Percentiles rank a stretch among this genome's conserved stretches.
phyloP scores from a whole-genome alignment of 2,888 invertebrate species.

The Plagodis dolabraria region DNA sequence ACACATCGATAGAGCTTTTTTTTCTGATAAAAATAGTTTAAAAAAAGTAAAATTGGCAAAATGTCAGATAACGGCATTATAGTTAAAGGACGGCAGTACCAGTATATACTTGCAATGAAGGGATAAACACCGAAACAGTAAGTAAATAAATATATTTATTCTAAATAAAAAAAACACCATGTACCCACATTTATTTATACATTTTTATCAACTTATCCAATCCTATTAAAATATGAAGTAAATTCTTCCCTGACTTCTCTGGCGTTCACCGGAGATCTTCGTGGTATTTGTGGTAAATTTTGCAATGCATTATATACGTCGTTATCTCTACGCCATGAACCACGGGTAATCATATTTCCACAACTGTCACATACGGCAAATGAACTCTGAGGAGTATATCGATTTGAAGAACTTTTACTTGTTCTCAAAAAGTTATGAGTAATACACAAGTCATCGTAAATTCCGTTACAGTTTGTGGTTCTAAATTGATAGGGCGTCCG shows the following conservation, averaged over 20 bases:
- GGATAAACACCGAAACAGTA: no score
- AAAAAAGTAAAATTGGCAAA: no score
- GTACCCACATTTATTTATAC: no score
- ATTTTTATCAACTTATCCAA: no score
- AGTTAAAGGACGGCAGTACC: no score
- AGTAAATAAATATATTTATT: no score
- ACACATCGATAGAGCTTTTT: no score
- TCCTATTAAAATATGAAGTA: conserved; percentile 15
- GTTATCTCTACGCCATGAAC: conserved; percentile 33
- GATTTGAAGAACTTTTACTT: conserved; percentile 25
- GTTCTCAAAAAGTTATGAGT: conserved; percentile 41
- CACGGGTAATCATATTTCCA: conserved; percentile 25
- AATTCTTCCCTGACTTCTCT: conserved; percentile 38
- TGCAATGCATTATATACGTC: conserved; percentile 30
- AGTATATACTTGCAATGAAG: no score
- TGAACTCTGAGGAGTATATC: conserved; percentile 38
- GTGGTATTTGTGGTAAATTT: conserved; percentile 31
- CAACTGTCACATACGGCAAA: conserved; percentile 35
- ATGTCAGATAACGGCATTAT: no score
- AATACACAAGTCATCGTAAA: conserved; percentile 48
- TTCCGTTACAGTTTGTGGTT: conserved; percentile 39
- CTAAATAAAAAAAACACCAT: no score
- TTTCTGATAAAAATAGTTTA: no score
- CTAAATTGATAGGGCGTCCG: conserved; percentile 41
- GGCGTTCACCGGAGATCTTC: conserved; percentile 34